Conservation (phyloP, 2,888 invertebrate species). For the Tenodera sinensis region DNA sequence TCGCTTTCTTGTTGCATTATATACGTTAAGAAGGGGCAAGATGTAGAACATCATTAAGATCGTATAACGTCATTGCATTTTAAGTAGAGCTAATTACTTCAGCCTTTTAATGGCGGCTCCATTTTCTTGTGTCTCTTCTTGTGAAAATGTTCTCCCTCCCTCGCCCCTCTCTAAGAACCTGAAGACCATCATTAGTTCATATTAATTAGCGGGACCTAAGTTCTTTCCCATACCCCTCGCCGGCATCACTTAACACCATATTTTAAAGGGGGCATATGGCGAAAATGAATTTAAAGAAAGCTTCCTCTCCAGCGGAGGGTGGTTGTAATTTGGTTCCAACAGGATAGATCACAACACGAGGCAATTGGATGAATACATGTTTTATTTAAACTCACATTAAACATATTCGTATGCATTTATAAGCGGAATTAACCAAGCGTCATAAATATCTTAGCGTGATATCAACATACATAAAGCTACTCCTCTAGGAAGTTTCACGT, state of each 20-base stretch:
- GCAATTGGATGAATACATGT: too few species aligned
- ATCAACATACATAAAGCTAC: too few species aligned
- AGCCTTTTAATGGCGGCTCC: constrained; percentile 3
- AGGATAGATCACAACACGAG: too few species aligned
- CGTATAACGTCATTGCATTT: constrained; percentile 14
- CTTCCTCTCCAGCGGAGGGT: neutral
- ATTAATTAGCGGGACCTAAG: neutral
- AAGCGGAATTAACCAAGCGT: too few species aligned
- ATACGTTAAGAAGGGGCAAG: neutral
- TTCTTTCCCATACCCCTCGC: neutral
- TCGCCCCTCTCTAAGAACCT: neutral
- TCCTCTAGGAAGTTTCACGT: too few species aligned
- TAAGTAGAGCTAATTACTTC: constrained; percentile 8
- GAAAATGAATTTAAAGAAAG: constrained; percentile 4
- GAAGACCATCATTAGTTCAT: constrained; percentile 13
- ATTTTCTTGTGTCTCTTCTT: neutral
- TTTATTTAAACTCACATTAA: too few species aligned
- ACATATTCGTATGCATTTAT: too few species aligned
- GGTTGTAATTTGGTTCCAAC: too few species aligned
- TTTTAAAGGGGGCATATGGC: neutral
- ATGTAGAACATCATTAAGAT: neutral
- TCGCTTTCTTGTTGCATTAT: neutral
- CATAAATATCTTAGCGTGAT: too few species aligned
- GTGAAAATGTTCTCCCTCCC: neutral
- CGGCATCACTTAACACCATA: neutral